Conservation (phyloP, 2,113 vertebrate species). For the Xiphorhynchus elegans region DNA sequence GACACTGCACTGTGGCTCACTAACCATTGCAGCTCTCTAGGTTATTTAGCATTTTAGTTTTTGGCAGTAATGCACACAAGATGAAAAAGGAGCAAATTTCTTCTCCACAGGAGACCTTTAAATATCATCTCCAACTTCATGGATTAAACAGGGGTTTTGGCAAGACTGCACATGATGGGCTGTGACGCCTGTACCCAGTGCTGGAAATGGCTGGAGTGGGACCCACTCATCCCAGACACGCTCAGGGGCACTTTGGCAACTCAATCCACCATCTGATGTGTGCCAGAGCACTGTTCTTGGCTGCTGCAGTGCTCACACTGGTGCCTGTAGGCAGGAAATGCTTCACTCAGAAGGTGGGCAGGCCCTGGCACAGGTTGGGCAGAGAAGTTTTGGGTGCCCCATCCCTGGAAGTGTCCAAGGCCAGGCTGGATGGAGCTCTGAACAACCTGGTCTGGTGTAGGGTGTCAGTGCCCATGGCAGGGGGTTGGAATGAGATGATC, state of each 20-base stretch:
- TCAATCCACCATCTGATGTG: background rate
- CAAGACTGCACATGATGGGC: background rate
- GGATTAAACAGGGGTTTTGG: background rate
- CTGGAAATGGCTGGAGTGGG: background rate
- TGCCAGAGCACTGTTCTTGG: background rate
- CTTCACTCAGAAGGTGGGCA: background rate
- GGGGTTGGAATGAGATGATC: background rate
- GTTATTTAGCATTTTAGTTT: background rate
- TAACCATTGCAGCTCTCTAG: background rate
- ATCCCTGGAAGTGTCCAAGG: background rate
- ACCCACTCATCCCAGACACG: fast-evolving
- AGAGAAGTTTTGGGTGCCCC: background rate
- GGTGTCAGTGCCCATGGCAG: background rate
- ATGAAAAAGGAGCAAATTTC: background rate
- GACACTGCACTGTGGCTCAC: background rate
- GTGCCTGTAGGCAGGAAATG: background rate
- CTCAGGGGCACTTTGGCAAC: background rate
- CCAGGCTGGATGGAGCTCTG: background rate
- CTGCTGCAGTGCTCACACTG: background rate
- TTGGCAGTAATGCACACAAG: background rate
- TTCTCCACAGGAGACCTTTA: background rate
- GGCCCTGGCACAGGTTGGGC: background rate
- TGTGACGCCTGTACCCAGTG: background rate
- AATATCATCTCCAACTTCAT: background rate
- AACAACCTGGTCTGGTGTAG: background rate